These are phyloP conservation scores for Miichthys miiuy DNA, from an alignment of 2,797 vertebrate genomes.

Conservation along the genomic window DNA sequence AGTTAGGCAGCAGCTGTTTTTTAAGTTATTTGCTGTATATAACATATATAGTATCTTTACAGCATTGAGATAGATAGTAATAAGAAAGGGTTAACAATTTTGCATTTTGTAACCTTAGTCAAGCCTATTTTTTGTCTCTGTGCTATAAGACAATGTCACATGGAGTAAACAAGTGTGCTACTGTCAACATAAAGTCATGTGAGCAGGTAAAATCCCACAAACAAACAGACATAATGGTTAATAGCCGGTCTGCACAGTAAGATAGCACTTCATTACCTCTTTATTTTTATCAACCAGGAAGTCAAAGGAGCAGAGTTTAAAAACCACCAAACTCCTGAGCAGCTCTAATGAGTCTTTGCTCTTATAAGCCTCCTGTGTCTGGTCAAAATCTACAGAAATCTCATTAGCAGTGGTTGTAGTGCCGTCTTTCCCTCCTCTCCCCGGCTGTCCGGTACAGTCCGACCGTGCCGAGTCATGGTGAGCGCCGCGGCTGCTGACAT, in stretches of 20 bases:
- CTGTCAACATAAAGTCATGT: not conserved
- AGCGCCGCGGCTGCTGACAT: conserved; percentile 31
- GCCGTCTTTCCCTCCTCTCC: not conserved
- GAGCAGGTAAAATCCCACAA: not conserved
- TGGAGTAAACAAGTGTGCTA: not conserved
- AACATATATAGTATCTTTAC: not conserved
- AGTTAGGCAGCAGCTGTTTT: too few relatives aligned
- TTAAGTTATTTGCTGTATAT: too few relatives aligned
- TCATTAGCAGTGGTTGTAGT: conserved; percentile 11
- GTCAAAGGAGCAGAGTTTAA: conserved; percentile 91
- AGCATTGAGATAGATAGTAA: not conserved
- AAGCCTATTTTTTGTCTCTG: not conserved
- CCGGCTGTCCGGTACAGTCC: conserved; percentile 31
- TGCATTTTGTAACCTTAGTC: too few relatives aligned
- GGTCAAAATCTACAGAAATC: conserved; percentile 86
- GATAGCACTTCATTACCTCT: conserved; percentile 73
- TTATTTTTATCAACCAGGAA: conserved; percentile 88
- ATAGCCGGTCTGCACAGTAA: not conserved
- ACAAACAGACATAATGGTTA: not conserved
- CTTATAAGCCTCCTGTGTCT: conserved; percentile 88
- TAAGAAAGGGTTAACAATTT: not conserved
- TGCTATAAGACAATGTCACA: not conserved
- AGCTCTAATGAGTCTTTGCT: conserved; percentile 92
- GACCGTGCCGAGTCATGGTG: conserved; percentile 6
- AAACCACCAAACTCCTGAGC: conserved; percentile 89